Conservation (phyloP, 2,797 vertebrate genomes). For the Pangasius macronema region DNA sequence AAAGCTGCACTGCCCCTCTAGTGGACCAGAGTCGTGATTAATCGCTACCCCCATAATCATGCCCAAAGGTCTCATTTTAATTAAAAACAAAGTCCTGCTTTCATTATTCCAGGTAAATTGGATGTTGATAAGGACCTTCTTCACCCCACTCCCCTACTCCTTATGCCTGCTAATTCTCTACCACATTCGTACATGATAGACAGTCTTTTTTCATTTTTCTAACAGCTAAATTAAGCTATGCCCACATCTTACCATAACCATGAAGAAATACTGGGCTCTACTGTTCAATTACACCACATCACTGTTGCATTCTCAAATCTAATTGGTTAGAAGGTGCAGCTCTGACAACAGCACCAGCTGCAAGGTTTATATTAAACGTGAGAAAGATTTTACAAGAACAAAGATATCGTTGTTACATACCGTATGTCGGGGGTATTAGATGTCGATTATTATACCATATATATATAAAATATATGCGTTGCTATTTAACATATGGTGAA, state of each 20-base stretch:
- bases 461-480: not conserved
- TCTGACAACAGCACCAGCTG: not conserved
- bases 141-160: conserved; percentile 13
- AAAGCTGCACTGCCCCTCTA: conserved; percentile 45
- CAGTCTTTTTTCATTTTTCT: not conserved
- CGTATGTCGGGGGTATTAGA: no score
- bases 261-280: not conserved
- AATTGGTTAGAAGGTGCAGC: not conserved
- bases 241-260: not conserved
- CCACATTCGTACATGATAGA: conserved; percentile 16
- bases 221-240: not conserved
- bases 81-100: conserved; percentile 64
- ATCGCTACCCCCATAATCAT: conserved; percentile 60
- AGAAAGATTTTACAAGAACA: no score
- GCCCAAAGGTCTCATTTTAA: conserved; percentile 60
- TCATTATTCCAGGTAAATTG: conserved; percentile 60
- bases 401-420: no score
- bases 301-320: not conserved
- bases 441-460: no score
- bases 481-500: not conserved
- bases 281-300: not conserved
- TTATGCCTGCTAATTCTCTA: conserved; percentile 26
- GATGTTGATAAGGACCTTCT: conserved; percentile 52
- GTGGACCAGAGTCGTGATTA: conserved; percentile 58
- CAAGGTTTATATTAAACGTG: not conserved